Conservation (phyloP, 2,113 vertebrate genomes). For the Osmerus mordax region DNA sequence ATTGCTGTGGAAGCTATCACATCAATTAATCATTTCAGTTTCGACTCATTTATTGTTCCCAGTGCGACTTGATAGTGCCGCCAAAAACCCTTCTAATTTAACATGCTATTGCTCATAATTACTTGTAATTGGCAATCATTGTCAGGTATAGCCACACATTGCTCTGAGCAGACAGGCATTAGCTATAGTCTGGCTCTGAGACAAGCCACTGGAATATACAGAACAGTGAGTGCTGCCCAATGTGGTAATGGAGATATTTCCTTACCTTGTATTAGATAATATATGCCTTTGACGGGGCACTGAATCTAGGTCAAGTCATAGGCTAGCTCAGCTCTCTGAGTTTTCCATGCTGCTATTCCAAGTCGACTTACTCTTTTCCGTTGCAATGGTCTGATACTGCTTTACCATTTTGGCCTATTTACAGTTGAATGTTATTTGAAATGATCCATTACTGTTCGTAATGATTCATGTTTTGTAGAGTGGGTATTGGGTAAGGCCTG, state of each 20-base stretch:
- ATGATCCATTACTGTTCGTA: constrained; percentile 37
- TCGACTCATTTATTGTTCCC: no score
- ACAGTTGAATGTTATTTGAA: constrained; percentile 17
- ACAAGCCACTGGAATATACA: not conserved
- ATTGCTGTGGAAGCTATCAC: no score
- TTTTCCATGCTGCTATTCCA: constrained; percentile 51
- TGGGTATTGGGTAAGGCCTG: not conserved
- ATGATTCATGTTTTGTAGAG: constrained; percentile 22
- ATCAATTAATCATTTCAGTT: no score
- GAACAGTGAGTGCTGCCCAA: constrained; percentile 27
- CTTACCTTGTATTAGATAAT: constrained; percentile 64
- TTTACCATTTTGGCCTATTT: constrained; percentile 43
- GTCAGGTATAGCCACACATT: no score
- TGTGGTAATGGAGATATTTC: constrained; percentile 42
- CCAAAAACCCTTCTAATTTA: no score
- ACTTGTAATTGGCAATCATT: no score
- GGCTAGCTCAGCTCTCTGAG: constrained; percentile 57
- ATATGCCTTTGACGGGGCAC: constrained; percentile 51
- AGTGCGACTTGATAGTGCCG: no score
- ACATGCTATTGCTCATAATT: no score
- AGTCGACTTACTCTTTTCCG: constrained; percentile 60
- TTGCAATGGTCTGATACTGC: constrained; percentile 41
- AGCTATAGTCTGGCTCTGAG: no score
- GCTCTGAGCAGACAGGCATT: no score
- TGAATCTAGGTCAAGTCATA: constrained; percentile 64